Percentiles rank a stretch among this genome's conserved stretches.
phyloP scores from a whole-genome alignment of 2,888 invertebrate genomes.

The Scrobipalpa atriplicella region DNA sequence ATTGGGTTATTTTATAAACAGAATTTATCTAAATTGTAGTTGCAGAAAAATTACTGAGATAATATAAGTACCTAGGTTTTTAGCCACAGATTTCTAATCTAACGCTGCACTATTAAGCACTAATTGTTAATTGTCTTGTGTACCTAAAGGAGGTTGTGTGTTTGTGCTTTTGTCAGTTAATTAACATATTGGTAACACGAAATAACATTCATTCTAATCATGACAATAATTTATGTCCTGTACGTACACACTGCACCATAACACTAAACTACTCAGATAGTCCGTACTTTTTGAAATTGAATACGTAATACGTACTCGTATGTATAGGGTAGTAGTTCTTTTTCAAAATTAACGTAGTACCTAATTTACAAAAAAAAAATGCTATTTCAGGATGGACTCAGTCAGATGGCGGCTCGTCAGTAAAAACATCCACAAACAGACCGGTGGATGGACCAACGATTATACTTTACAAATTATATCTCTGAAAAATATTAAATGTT shows the following conservation, averaged over 20 bases:
- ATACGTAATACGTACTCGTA: too few relatives aligned
- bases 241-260: not conserved
- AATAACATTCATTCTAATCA: not conserved
- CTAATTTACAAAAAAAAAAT: conserved; percentile 8
- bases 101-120: too few relatives aligned
- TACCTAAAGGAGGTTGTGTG: too few relatives aligned
- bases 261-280: not conserved
- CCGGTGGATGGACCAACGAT: conserved; percentile 46
- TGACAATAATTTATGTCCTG: not conserved
- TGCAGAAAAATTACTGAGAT: too few relatives aligned
- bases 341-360: not conserved
- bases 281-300: not conserved
- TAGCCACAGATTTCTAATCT: too few relatives aligned
- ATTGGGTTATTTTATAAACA: too few relatives aligned
- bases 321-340: not conserved
- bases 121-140: too few relatives aligned
- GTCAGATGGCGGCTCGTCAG: conserved; percentile 43
- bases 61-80: too few relatives aligned
- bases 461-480: conserved; percentile 19
- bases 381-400: conserved; percentile 72
- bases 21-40: too few relatives aligned
- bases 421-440: conserved; percentile 55
- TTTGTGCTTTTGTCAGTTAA: too few relatives aligned
- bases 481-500: not conserved
- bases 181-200: not conserved